phyloP scores from a whole-genome alignment of 2,113 vertebrate genomes.

The Austrofundulus limnaeus region DNA sequence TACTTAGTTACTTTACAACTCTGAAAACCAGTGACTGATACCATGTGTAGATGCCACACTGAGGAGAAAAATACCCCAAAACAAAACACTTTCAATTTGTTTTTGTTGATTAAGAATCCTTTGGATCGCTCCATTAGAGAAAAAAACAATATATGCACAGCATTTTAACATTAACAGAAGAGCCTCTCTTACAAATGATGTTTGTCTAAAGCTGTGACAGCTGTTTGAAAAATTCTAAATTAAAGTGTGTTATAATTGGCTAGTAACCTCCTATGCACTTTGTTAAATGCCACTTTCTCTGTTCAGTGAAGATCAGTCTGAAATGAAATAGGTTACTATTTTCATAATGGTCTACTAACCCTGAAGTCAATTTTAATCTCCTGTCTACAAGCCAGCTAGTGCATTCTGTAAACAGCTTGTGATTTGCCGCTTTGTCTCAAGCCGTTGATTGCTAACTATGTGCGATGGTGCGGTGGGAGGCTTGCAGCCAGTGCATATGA shows the following conservation, averaged over 20 bases:
- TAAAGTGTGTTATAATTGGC: constrained; percentile 31
- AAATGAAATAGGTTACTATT: constrained; percentile 37
- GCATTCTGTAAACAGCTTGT: constrained; percentile 58
- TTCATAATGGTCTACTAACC: constrained; percentile 33
- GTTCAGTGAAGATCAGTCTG: constrained; percentile 28
- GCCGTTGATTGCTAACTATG: constrained; percentile 41
- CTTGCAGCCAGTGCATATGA: constrained; percentile 20
- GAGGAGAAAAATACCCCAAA: no score
- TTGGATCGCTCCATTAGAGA: constrained; percentile 13
- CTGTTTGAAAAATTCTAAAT: constrained; percentile 17
- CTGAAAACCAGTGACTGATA: constrained; percentile 70
- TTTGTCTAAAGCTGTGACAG: constrained; percentile 7
- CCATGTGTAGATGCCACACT: constrained; percentile 57
- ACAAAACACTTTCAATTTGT: constrained; percentile 66
- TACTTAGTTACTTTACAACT: no score
- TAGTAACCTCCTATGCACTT: constrained; percentile 21
- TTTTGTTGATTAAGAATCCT: constrained; percentile 32
- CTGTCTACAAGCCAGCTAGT: constrained; percentile 31
- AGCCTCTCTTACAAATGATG: constrained; percentile 33
- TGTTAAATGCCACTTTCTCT: constrained; percentile 38
- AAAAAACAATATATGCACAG: constrained; percentile 22
- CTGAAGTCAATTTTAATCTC: constrained; percentile 55
- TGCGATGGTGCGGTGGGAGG: constrained; percentile 35
- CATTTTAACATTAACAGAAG: constrained; percentile 7
- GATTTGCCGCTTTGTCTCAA: constrained; percentile 32